Base-by-base conservation (phyloP, 1,140 invertebrate genomes). In the Procambarus clarkii region DNA sequence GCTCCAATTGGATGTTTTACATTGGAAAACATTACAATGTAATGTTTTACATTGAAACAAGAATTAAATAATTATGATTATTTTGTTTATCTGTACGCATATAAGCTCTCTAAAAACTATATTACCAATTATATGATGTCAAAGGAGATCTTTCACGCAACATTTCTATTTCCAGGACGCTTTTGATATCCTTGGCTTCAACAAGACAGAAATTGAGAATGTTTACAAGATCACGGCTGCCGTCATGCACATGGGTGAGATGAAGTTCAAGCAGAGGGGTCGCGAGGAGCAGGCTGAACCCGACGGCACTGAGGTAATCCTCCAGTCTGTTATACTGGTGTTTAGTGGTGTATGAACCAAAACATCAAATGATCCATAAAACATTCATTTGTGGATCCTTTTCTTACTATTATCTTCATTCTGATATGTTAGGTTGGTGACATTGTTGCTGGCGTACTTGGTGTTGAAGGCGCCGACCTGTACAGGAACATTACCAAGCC, bases 131-230 rank as follows among this genome's bases (percentile, higher is more conserved):
- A 34, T 34, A 34, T 34, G 34, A 34, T 34, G 34, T 34, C 34
- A 34, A 34, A 34, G 34, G 34, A 34, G 34, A 34, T 34, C 34
- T 34, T 34, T 34, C 34, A 34, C 34, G 34, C 34, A 34, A 34
- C 34, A 54, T 54, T 18, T 34, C 21, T 60, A n/a, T 15, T 60
- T 44, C 21, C 81, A 92, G 92, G 91, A 95, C 92, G 96, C 96
- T 93, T 96, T 96, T 93, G 95, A 96, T 93, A 94, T 96, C 85
- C 94, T 96, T 86, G 96, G 96, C 85, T 96, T 96, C 94, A 94
- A 94, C 15, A 86, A 93, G 3, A 94, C 95, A 83, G 96, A 96
- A 93, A 96, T 96, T 93, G 91, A 94, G 34, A 95, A 96, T 86
- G 94, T 96, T 93, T 96, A 96, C 94, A 95, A 95, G 91, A 95